Base-by-base conservation (phyloP, 2,888 invertebrate genomes). In the Metellina segmentata region DNA sequence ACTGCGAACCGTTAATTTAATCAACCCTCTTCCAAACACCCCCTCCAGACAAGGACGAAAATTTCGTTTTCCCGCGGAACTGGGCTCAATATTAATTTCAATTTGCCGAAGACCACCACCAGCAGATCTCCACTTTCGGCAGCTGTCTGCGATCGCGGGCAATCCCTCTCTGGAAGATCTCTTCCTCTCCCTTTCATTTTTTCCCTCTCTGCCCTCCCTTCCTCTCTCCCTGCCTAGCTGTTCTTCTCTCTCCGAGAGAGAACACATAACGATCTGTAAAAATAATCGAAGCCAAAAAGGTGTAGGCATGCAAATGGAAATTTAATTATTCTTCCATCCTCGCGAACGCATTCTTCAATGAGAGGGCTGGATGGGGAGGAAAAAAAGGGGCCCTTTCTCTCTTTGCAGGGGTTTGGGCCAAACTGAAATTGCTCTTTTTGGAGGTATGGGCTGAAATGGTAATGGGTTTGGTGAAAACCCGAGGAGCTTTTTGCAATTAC, bases 291-390 rank as follows among this genome's bases (percentile, higher is more conserved):
- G 89, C 85, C 92, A 89, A 92, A 87, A 92, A 92, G 89, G 89
- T 92, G 92, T 92, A 81, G 89, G 92, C 89, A 89, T 85, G 89
- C 89, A 92, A 92, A 92, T 92, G 92, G 89, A 92, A 92, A 92
- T 92, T 89, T 92, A 92, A 92, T 92, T 92, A 92, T 91, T 91
- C 91, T 82, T 52, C 87, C 77, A 91, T 86, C 61, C 75, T 51
- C 48, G 78, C 71, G 90, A 34, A 61, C 81, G 53, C 82, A 82
- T 85, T 75, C 74, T 74, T 71, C 83, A 75, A 75, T 78, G 51
- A 51, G 48, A 78, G 49, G 61, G 72, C 51, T 51, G n/a, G 34
- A 13, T n/a, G 61, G 61, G 48, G 20, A 34, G 13, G 52, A 13
- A 77, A 69, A 69, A 70, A 86, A 16, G 81, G 81, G 81, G 34